Base-by-base conservation (phyloP, 1,140 invertebrate genomes). In the Drosophila sp. region DNA sequence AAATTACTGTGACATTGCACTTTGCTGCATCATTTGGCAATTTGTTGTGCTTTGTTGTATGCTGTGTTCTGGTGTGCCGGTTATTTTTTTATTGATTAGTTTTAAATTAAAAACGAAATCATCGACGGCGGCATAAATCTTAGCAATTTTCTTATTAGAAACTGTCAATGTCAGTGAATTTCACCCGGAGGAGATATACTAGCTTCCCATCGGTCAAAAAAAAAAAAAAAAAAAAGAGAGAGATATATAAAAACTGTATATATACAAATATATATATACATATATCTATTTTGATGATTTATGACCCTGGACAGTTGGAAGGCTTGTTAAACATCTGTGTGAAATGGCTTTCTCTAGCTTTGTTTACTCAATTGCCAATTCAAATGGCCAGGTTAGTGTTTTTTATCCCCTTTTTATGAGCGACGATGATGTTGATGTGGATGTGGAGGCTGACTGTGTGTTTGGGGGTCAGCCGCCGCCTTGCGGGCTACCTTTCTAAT, bases 1-100 rank as follows among this genome's bases (percentile, higher is more conserved):
- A 87, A 87, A 87, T 87, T 89, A 87, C 83, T 87, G 83, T 87
- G 83, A 87, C 83, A 87, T 89, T 87, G 84, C 83, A 89, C 84
- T 83, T 87, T 80, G 76, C 72, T 66, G 33, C 84, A 80, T 80
- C 80, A 74, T 84, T 84, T 87, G 71, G 80, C 75, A 67, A 79
- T 79, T 78, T 72, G 75, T 83, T 83, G 80, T 68, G 54, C 54
- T 78, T 67, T 68, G 65, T 33, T 71, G 27, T 41, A 17, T 66
- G 44, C 64, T 80, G 57, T 76, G 44, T 23, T 38, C 35, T 23
- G 44, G 44, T 50, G 41, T 44, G 41, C 41, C 41, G 11, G n/a
- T 44, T 50, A 50, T 50, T 23, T 50, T 23, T 79, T 89, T 84
- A 87, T 87, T 89, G 84, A 87, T 87, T 87, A 80, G 73, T 84